A percentile compares a stretch with the other conserved stretches of the same genome.
phyloP scores from a whole-genome alignment of 2,113 vertebrate species.

The Charadrius vociferus region DNA sequence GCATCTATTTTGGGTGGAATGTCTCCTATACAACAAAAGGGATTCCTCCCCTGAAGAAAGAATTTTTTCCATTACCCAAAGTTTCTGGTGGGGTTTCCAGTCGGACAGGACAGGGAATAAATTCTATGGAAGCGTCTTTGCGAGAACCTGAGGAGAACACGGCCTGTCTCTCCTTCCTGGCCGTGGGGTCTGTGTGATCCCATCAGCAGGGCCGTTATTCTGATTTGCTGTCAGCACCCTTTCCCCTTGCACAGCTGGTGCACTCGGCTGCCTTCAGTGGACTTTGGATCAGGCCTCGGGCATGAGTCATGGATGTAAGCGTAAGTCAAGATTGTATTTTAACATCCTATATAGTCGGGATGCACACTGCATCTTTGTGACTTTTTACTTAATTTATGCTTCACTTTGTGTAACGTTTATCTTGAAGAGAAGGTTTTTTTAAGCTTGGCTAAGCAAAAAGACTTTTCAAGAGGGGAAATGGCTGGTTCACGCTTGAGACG shows the following conservation, averaged over 20 bases:
- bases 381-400: not conserved
- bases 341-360: not conserved
- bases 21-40: not conserved
- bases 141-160: not conserved
- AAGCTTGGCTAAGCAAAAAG: not conserved
- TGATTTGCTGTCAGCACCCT: not conserved
- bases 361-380: not conserved
- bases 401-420: not conserved
- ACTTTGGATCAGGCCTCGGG: not conserved
- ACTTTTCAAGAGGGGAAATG: not conserved
- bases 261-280: fast-evolving
- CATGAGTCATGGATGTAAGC: not conserved
- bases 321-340: not conserved
- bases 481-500: not conserved
- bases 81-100: not conserved
- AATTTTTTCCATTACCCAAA: not conserved
- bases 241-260: not conserved
- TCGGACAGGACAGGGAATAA: not conserved
- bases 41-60: not conserved
- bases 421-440: not conserved
- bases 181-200: fast-evolving
- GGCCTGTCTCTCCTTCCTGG: not conserved
- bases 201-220: not conserved
- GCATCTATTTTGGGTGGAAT: not conserved
- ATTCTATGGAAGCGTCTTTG: not conserved